Conservation (phyloP, 2,797 vertebrate genomes). For the Chelon auratus region DNA sequence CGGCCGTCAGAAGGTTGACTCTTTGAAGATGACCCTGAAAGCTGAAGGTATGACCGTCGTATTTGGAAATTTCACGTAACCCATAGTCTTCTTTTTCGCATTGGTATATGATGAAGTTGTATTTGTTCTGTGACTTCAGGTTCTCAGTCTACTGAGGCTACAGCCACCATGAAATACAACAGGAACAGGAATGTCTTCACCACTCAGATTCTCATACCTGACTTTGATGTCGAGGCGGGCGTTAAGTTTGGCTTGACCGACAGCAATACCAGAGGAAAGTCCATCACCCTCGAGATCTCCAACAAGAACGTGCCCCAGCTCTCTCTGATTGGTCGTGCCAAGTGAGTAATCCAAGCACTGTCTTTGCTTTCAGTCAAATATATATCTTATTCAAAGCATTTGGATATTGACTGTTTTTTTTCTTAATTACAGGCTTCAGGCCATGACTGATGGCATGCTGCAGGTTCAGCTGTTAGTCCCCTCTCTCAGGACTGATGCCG, state of each 20-base stretch:
- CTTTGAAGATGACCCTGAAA: slow-evolving; percentile 85
- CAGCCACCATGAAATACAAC: slow-evolving; percentile 88
- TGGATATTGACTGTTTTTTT: slow-evolving; percentile 20
- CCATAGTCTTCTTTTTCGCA: neutral
- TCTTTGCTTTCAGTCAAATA: slow-evolving; percentile 11
- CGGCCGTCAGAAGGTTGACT: slow-evolving; percentile 83
- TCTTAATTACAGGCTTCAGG: slow-evolving; percentile 80
- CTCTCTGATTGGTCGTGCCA: slow-evolving; percentile 85
- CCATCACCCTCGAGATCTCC: slow-evolving; percentile 85
- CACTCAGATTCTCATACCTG: slow-evolving; percentile 87
- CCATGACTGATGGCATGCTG: slow-evolving; percentile 80
- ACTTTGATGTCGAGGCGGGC: slow-evolving; percentile 87
- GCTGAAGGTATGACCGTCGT: slow-evolving; percentile 86
- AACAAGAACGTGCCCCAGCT: slow-evolving; percentile 90
- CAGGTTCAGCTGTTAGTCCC: slow-evolving; percentile 87
- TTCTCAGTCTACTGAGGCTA: slow-evolving; percentile 81
- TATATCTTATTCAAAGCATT: neutral
- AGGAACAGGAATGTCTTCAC: slow-evolving; percentile 86
- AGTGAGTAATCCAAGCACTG: slow-evolving; percentile 80
- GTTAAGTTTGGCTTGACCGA: slow-evolving; percentile 86
- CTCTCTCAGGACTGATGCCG: slow-evolving; percentile 84
- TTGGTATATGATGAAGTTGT: slow-evolving; percentile 6
- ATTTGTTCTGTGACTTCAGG: slow-evolving; percentile 77
- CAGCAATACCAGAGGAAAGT: slow-evolving; percentile 77
- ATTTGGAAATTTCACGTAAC: neutral